Evolutionary conservation across 2,888 invertebrate genomes (phyloP).

Genomic region (Drosophila subsilvestris): DNA sequence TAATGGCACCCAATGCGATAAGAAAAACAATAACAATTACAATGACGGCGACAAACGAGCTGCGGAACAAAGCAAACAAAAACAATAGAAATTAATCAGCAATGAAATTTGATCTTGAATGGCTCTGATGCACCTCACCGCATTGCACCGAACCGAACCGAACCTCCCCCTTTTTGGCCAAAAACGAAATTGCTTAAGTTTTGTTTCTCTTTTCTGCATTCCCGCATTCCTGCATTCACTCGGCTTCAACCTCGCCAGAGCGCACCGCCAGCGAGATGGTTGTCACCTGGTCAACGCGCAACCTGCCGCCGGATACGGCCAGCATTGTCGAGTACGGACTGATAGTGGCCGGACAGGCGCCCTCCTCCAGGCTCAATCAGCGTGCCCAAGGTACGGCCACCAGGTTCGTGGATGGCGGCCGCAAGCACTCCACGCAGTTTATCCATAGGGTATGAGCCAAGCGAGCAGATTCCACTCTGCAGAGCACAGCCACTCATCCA

Average conservation of each 20-base stretch:
- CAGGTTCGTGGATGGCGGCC: constrained; percentile 91
- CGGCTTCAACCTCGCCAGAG: constrained; percentile 83
- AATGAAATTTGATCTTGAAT: constrained; percentile 20
- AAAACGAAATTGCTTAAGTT: constrained; percentile 31
- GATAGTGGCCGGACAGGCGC: constrained; percentile 82
- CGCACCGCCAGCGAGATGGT: constrained; percentile 87
- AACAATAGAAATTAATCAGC: constrained; percentile 19
- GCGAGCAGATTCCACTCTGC: background rate
- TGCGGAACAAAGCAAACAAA: constrained; percentile 9
- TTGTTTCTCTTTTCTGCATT: constrained; percentile 35
- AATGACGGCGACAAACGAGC: constrained; percentile 16
- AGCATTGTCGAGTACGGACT: constrained; percentile 91
- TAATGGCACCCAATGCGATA: constrained; percentile 23
- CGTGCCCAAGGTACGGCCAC: constrained; percentile 86
- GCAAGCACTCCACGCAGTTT: constrained; percentile 87
- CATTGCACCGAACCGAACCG: background rate
- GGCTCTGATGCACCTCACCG: constrained; percentile 5
- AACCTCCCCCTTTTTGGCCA: constrained; percentile 10
- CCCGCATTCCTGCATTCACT: background rate
- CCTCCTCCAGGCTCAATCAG: constrained; percentile 57
- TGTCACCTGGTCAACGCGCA: constrained; percentile 93
- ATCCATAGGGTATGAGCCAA: constrained; percentile 88
- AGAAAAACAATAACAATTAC: constrained; percentile 25
- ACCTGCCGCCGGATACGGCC: constrained; percentile 85
- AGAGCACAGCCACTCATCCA: constrained; percentile 7